Base-by-base conservation (phyloP, 2,888 invertebrate genomes). In the Lamellibrachia satsuma region DNA sequence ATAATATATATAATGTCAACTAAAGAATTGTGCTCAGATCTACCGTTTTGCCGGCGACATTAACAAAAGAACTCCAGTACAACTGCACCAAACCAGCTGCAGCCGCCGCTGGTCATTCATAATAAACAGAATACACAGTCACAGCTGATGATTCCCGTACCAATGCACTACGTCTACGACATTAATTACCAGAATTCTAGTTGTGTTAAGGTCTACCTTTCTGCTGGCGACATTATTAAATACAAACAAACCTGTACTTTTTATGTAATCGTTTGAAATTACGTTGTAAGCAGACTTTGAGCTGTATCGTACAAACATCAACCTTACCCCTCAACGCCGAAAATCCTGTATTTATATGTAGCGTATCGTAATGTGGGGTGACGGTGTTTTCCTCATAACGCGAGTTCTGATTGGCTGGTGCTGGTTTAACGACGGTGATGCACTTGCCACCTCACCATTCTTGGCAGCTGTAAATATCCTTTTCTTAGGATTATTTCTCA, bases 301-400 rank as follows among this genome's bases (percentile, higher is more conserved):
- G 8, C 11, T 57, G 57, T 15, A 57, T 57, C 57, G n/a, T 22
- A 75, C 75, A 75, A 75, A 22, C 75, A 75, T 22, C 15, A 75
- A 3, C 75, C 22, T 75, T 22, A 11, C 75, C n/a, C 15, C 22
- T 15, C n/a, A 22, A 75, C 75, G 15, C 75, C 75, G 75, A 75
- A 75, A 75, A 15, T 15, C 22, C 2, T 75, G 75, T 75, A 75
- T 75, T 75, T 75, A 75, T 75, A 75, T 75, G 75, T 75, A 22
- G 75, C 75, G 75, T 15, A 75, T n/a, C 75, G 75, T 75, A 75
- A 75, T 75, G 75, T 75, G 75, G 75, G 75, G 75, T 75, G 75
- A 75, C 22, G 75, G 4, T 75, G 75, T 75, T 75, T 75, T 75
- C 4, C 75, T 75, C n/a, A 75, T 75, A 75, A 75, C 75, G 75